phyloP scores from a whole-genome alignment of 2,113 vertebrate species.

The Columbina picui region DNA sequence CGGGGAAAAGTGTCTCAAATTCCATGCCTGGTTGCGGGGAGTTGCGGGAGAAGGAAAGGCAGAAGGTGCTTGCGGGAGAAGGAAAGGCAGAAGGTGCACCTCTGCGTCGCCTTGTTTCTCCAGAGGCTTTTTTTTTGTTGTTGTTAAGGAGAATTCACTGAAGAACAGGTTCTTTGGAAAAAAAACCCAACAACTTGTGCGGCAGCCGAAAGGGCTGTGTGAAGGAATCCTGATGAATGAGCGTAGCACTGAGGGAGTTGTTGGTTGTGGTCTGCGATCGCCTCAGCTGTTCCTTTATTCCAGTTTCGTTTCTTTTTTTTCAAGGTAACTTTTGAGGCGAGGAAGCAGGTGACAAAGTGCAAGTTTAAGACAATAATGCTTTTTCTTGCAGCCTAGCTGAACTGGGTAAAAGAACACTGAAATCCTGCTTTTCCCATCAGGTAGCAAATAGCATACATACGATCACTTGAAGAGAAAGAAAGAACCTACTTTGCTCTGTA shows the following conservation, averaged over 20 bases:
- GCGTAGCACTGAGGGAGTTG: background rate
- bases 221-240: slow-evolving; percentile 31
- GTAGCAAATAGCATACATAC: background rate
- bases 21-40: background rate
- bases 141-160: background rate
- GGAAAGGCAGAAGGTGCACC: background rate
- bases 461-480: slow-evolving; percentile 44
- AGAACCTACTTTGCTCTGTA: slow-evolving; percentile 53
- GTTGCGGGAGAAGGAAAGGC: background rate
- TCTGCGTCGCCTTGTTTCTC: background rate
- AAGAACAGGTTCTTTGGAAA: background rate
- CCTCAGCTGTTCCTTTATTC: background rate
- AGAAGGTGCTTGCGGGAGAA: background rate
- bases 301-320: background rate
- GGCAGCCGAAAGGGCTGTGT: background rate
- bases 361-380: background rate
- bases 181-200: background rate
- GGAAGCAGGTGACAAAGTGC: background rate
- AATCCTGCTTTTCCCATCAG: slow-evolving; percentile 2
- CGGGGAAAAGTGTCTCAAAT: background rate
- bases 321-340: slow-evolving; percentile 10
- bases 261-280: background rate
- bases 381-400: background rate
- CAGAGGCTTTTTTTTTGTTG: background rate
- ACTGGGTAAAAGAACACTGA: background rate